A percentile compares a stretch with the other conserved stretches of the same genome.
phyloP scores from a whole-genome alignment of 2,888 invertebrate genomes.

The Oconnorella tubifera region DNA sequence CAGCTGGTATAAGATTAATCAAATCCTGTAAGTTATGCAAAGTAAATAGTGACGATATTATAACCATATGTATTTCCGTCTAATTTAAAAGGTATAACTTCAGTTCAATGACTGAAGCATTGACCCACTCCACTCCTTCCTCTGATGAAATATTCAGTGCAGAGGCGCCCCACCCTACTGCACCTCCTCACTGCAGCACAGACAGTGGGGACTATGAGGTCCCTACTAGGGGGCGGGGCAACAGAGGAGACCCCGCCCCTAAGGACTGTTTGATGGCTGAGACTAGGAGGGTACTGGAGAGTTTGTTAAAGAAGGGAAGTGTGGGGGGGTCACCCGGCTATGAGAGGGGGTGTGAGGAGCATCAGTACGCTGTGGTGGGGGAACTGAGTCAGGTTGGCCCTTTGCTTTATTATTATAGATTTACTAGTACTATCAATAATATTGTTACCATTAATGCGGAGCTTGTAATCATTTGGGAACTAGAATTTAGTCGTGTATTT shows the following conservation, averaged over 20 bases:
- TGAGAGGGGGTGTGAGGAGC: not conserved
- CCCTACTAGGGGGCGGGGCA: not conserved
- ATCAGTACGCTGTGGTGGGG: conserved; percentile 4
- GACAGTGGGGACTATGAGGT: conserved; percentile 3
- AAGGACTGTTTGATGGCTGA: conserved; percentile 4
- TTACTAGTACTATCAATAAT: too few relatives aligned
- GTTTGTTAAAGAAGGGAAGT: not conserved
- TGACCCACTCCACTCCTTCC: not conserved
- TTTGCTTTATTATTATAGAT: too few relatives aligned
- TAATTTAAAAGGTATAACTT: too few relatives aligned
- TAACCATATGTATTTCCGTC: too few relatives aligned
- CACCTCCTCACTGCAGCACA: not conserved
- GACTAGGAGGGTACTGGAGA: conserved; percentile 5
- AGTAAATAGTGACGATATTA: too few relatives aligned
- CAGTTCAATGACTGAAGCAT: not conserved
- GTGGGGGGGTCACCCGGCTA: not conserved
- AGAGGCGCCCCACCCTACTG: not conserved
- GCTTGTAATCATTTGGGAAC: too few relatives aligned
- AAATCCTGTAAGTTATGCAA: too few relatives aligned
- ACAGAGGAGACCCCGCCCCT: not conserved
- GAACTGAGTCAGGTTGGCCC: not conserved
- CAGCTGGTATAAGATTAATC: too few relatives aligned
- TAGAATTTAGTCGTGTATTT: too few relatives aligned
- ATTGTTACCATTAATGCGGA: too few relatives aligned
- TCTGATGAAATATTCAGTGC: not conserved